These are phyloP conservation scores for Pomacea canaliculata DNA, from an alignment of 2,888 invertebrate species.

Conservation along the genomic window DNA sequence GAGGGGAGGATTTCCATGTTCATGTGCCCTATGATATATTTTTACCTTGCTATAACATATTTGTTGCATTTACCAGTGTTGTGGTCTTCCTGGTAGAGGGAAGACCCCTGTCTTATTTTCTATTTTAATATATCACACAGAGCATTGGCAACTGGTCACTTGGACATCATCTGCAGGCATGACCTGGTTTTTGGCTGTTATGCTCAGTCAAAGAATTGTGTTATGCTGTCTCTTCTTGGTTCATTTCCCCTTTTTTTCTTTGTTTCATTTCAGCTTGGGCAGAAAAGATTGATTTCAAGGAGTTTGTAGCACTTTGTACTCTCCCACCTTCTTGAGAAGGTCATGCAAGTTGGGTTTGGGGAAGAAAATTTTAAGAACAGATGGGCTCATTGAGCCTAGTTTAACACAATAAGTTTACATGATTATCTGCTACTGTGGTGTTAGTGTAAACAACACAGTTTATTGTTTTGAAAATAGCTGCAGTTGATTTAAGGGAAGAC, in stretches of 20 bases:
- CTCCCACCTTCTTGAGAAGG: constrained; percentile 11
- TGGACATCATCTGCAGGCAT: background rate
- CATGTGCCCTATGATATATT: too few species aligned
- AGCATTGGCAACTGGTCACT: background rate
- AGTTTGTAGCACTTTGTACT: constrained; percentile 23
- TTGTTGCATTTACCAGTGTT: background rate
- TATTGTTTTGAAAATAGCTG: too few species aligned
- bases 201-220: constrained; percentile 5
- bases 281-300: constrained; percentile 18
- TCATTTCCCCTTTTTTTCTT: constrained; percentile 22
- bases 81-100: background rate
- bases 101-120: background rate
- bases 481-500: too few species aligned
- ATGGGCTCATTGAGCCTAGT: too few species aligned
- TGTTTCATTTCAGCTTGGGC: constrained; percentile 29
- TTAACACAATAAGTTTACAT: too few species aligned
- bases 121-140: constrained; percentile 4
- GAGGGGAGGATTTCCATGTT: too few species aligned
- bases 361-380: too few species aligned
- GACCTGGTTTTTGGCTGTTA: constrained; percentile 1
- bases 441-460: too few species aligned
- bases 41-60: too few species aligned
- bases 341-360: background rate
- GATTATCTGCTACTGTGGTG: too few species aligned
- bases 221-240: constrained; percentile 8